Conservation (phyloP, 2,888 invertebrate species). For the Leucophenga maculata region DNA sequence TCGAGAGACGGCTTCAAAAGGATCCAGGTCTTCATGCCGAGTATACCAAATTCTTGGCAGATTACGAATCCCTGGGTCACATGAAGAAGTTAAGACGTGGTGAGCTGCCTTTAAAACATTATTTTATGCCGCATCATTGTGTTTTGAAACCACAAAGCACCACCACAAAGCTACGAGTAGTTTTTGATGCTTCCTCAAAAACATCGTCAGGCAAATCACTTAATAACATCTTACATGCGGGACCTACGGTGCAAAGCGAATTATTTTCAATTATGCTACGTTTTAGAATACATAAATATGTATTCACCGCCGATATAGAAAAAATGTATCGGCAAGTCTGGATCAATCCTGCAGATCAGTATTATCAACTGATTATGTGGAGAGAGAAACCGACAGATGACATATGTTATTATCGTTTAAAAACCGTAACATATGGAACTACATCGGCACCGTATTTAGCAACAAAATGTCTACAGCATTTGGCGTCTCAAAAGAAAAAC, state of each 20-base stretch:
- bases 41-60: no score
- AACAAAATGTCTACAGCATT: background rate
- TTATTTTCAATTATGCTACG: conserved; percentile 13
- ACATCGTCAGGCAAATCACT: conserved; percentile 15
- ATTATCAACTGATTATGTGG: conserved; percentile 7
- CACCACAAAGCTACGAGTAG: conserved; percentile 13
- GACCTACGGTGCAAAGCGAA: conserved; percentile 8
- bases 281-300: conserved; percentile 11
- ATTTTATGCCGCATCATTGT: conserved; percentile 22
- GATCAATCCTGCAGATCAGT: conserved; percentile 10
- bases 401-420: conserved; percentile 1
- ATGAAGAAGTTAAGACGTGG: no score
- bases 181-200: conserved; percentile 16
- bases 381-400: background rate
- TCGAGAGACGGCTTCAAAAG: no score
- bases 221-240: background rate
- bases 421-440: conserved; percentile 5
- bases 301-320: background rate
- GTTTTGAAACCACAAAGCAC: conserved; percentile 21
- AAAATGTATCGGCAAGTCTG: conserved; percentile 24
- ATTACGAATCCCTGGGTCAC: no score
- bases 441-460: background rate
- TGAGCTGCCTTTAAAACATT: background rate
- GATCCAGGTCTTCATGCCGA: no score
- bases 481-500: background rate